Conservation (phyloP, 2,797 vertebrate species). For the Coregonus sp. region DNA sequence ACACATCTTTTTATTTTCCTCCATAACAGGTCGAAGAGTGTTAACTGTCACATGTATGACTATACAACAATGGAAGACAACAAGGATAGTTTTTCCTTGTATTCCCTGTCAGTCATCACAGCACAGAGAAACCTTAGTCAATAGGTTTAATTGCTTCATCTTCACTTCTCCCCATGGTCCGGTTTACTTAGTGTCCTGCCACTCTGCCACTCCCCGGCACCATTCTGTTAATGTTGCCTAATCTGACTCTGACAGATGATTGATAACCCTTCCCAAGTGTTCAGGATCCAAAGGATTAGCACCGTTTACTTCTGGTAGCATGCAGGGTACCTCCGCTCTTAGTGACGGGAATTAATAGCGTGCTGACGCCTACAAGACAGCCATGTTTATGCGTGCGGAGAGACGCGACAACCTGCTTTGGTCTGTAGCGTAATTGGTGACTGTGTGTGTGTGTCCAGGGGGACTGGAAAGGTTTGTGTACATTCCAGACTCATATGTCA, state of each 20-base stretch:
- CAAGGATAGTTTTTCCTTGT: neutral
- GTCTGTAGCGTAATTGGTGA: constrained; percentile 1
- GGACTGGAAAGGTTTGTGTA: neutral
- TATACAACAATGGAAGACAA: neutral
- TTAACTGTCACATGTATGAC: neutral
- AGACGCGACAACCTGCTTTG: constrained; percentile 56
- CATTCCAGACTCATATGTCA: neutral
- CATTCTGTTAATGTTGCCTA: constrained; percentile 71
- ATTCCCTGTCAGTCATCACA: constrained; percentile 1
- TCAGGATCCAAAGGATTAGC: constrained; percentile 82
- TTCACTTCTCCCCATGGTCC: constrained; percentile 13
- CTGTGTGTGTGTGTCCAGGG: constrained; percentile 23
- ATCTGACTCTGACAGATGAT: constrained; percentile 75
- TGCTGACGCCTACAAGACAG: constrained; percentile 69
- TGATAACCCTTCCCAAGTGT: constrained; percentile 76
- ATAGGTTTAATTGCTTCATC: constrained; percentile 13
- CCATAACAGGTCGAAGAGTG: neutral
- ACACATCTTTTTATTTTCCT: neutral
- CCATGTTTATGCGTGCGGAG: constrained; percentile 67
- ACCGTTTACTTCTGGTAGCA: constrained; percentile 76
- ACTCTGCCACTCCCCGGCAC: constrained; percentile 19
- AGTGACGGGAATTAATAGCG: constrained; percentile 77
- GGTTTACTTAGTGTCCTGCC: constrained; percentile 42
- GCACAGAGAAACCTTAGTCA: neutral
- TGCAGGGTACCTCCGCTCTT: constrained; percentile 71